Evolutionary conservation across 2,888 invertebrate genomes (phyloP).

Genomic region (Strigamia maritima): DNA sequence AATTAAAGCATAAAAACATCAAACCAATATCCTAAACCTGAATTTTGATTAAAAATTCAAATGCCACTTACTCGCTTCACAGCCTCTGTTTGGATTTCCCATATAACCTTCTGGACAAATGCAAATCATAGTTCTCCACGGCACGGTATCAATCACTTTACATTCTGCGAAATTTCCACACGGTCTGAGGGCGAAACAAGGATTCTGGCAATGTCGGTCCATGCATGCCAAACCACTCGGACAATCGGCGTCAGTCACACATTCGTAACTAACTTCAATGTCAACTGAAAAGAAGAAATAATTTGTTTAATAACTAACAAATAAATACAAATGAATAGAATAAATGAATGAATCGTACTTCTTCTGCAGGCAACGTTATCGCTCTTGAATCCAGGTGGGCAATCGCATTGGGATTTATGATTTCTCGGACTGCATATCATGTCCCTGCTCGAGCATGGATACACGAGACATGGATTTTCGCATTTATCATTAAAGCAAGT

Average conservation of each 20-base stretch:
- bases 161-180: slow-evolving; percentile 55
- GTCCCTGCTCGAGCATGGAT: slow-evolving; percentile 48
- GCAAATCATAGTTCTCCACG: slow-evolving; percentile 84
- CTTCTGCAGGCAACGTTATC: slow-evolving; percentile 31
- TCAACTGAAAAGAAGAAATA: slow-evolving; percentile 44
- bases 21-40: background rate
- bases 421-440: slow-evolving; percentile 45
- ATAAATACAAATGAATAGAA: background rate
- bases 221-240: slow-evolving; percentile 75
- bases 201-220: slow-evolving; percentile 75
- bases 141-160: slow-evolving; percentile 75
- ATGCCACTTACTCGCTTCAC: slow-evolving; percentile 42
- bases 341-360: background rate
- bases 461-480: slow-evolving; percentile 64
- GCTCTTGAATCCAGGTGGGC: slow-evolving; percentile 46
- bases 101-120: slow-evolving; percentile 52
- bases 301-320: background rate
- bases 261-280: slow-evolving; percentile 50
- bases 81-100: slow-evolving; percentile 43
- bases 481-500: slow-evolving; percentile 76
- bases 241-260: slow-evolving; percentile 77
- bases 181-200: slow-evolving; percentile 44
- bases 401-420: slow-evolving; percentile 43
- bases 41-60: too few species aligned
- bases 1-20: background rate